Base-by-base conservation (phyloP, 2,113 vertebrate genomes). In the Aspiorhynchus laticeps region DNA sequence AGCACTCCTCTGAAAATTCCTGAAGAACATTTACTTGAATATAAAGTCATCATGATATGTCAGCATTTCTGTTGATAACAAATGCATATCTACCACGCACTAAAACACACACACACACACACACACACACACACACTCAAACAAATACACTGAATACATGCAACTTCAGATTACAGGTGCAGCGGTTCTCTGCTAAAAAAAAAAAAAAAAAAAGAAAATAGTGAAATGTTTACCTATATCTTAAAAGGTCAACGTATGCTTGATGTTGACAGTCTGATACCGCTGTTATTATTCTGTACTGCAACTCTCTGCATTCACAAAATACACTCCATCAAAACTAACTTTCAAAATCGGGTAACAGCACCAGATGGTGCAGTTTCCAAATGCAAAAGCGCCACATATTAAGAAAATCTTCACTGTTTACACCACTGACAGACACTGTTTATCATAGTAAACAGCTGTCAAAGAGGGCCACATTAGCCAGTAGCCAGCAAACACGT, bases 371-470 rank as follows among this genome's bases (percentile, higher is more conserved):
- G 85, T 80, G 48, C 28, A 46, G 19, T 59, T 41, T 75, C 71
- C 71, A 36, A 80, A 82, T 77, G 71, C 71, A 82, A 69, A 71
- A 83, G 59, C 21, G 3, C 43, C 41, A 73, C 63, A 15, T 78
- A 77, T 82, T 76, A 81, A 80, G 83, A 38, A 67, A 46, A 76
- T 79, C 28, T 73, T 75, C 46, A 59, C n/a, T 83, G 53, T 76
- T 84, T 85, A 82, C 75, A 36, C 65, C 19, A 46, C 48, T 88
- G 79, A 86, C 79, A n/a, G 14, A 71, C 71, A 61, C 19, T 74
- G 75, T 75, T 85, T 85, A 53, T 86, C 75, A 84, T 24, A 76
- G 41, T 51, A 77, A 80, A 81, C 87, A 84, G 77, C 87, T 87
- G 86, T 63, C 82, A 78, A 48, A 46, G 43, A 74, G 36, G 21